Base-by-base conservation (phyloP, 2,888 invertebrate genomes). In the Agapostemon virescens region DNA sequence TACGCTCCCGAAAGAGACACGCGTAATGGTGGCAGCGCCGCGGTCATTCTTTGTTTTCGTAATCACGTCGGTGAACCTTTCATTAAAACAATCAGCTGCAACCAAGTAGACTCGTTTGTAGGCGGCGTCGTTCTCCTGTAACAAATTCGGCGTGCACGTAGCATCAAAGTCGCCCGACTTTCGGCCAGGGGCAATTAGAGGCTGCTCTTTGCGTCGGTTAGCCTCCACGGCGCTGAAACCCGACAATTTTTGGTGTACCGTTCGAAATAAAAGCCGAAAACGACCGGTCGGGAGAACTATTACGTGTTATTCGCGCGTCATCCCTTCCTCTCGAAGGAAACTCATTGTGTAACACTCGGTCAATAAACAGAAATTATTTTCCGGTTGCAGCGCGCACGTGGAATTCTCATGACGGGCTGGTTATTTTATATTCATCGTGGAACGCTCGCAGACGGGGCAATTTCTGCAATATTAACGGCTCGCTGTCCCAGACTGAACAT, bases 311-410 rank as follows among this genome's bases (percentile, higher is more conserved):
- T 69, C 26, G 30, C 23, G 3, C 23, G 23, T 49, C 13, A 4
- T 1, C 26, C 33, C 30, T 1, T 6, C n/a, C 42, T 20, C 11
- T 11, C 49, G 6, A 9, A 36, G 36, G 23, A 58, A 72, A 52
- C 66, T 20, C 36, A 64, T 74, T 69, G 58, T 69, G 49, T 36
- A 66, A 69, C 20, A 20, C 0, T 6, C 20, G 33, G 15, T 69
- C 66, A 66, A 82, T 79, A 75, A 71, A 79, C 23, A 64, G 55
- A 33, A 61, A 69, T 74, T 63, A 74, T 63, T 74, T 55, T 23
- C n/a, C 68, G 17, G 17, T 73, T 23, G 9, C n/a, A 36, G n/a
- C 55, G 26, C n/a, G 55, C 33, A 63, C 20, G 15, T 33, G 30
- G 30, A 45, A 74, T 71, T 64, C 68, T n/a, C 49, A 33, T 38